These are phyloP conservation scores for Gonatopus flavifemur DNA, from an alignment of 1,140 invertebrate species.

Conservation along the genomic window DNA sequence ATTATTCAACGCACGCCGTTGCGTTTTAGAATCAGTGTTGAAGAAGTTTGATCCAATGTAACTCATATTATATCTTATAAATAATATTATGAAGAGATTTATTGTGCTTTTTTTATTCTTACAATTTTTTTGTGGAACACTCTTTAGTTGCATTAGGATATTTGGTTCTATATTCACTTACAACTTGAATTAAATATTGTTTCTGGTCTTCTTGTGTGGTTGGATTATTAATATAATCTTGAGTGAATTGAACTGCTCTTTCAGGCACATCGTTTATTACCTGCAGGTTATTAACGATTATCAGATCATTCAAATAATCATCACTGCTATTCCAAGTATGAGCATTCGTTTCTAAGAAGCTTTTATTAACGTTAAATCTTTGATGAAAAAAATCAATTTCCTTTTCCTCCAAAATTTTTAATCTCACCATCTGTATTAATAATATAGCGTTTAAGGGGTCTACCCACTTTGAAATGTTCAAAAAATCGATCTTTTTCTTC, in stretches of 20 bases:
- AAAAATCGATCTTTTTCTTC: too few species aligned
- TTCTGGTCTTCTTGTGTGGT: constrained; percentile 4
- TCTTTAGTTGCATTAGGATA: constrained; percentile 4
- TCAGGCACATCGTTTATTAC: constrained; percentile 1
- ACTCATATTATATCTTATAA: neutral
- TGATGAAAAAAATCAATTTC: constrained; percentile 4
- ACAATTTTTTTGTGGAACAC: constrained; percentile 4
- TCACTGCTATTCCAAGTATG: neutral
- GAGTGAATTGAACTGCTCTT: constrained; percentile 4
- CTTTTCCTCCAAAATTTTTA: constrained; percentile 1
- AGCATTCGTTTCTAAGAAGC: constrained; percentile 1
- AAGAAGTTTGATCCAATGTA: too few species aligned
- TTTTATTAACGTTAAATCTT: constrained; percentile 1
- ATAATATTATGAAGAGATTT: neutral
- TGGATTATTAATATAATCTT: neutral
- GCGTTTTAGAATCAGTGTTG: neutral
- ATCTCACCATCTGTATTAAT: neutral
- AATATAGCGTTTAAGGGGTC: neutral
- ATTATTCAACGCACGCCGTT: neutral
- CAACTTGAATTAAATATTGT: too few species aligned
- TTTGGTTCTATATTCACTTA: constrained; percentile 5
- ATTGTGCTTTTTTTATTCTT: neutral
- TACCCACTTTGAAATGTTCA: neutral
- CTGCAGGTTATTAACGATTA: constrained; percentile 4
- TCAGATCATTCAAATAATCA: neutral